Conservation (phyloP, 2,113 vertebrate species). For the Xenus cinereus region DNA sequence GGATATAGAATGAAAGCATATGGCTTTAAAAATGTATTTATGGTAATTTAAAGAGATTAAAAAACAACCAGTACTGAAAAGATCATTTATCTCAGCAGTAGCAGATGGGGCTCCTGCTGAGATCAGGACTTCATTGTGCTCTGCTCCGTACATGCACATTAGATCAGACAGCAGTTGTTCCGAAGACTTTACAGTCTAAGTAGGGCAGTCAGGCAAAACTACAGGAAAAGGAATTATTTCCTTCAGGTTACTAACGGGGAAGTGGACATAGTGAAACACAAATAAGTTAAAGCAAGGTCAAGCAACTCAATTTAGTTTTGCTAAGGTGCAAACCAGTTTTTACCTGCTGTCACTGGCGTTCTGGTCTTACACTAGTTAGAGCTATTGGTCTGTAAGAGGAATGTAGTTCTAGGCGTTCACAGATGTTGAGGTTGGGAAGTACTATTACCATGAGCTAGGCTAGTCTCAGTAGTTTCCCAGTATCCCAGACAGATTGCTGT, state of each 20-base stretch:
- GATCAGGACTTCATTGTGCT: constrained; percentile 63
- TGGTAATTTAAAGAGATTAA: constrained; percentile 69
- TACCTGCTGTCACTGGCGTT: background rate
- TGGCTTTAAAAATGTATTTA: constrained; percentile 70
- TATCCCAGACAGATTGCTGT: accelerated
- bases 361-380: background rate
- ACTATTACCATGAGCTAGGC: background rate
- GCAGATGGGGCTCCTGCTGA: constrained; percentile 66
- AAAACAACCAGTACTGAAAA: constrained; percentile 66
- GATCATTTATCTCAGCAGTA: constrained; percentile 70
- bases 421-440: background rate
- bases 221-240: constrained; percentile 19
- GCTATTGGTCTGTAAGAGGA: background rate
- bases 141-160: constrained; percentile 31
- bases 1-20: constrained; percentile 62
- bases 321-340: background rate
- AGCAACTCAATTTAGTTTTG: background rate
- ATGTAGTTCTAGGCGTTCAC: background rate
- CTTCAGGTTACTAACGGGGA: background rate
- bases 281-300: constrained; percentile 23
- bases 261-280: background rate
- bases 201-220: constrained; percentile 42
- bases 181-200: constrained; percentile 48
- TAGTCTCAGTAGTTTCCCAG: background rate
- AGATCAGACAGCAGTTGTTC: constrained; percentile 62